phyloP scores from a whole-genome alignment of 1,140 invertebrate genomes.

The Cardiocondyla obscurior region DNA sequence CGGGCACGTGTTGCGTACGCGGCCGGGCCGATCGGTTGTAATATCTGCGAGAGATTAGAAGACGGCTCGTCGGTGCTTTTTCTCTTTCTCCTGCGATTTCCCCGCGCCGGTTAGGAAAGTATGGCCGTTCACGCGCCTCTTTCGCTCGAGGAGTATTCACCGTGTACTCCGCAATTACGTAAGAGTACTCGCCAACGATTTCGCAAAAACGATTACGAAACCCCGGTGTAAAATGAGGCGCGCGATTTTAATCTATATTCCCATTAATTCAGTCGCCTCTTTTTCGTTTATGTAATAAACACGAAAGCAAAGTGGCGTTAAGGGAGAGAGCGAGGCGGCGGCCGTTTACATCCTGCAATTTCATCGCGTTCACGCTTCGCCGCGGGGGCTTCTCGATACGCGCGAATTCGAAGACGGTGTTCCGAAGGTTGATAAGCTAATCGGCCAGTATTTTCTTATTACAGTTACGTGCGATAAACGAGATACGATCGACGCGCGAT shows the following conservation, averaged over 20 bases:
- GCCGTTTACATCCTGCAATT: constrained; percentile 14
- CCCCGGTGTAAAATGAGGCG: constrained; percentile 27
- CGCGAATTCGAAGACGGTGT: not conserved
- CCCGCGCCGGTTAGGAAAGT: constrained; percentile 28
- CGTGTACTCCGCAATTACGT: constrained; percentile 51
- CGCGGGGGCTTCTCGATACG: not conserved
- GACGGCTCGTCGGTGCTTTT: not conserved
- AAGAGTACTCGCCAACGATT: constrained; percentile 49
- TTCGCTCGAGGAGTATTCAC: constrained; percentile 23
- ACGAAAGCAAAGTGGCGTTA: not conserved
- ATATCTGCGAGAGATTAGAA: constrained; percentile 23
- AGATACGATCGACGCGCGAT: not conserved
- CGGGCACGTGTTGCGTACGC: not conserved
- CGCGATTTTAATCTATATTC: constrained; percentile 49
- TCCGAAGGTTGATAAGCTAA: constrained; percentile 6
- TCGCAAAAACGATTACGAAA: constrained; percentile 52
- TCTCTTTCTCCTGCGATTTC: constrained; percentile 8
- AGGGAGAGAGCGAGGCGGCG: not conserved
- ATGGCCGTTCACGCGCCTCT: not conserved
- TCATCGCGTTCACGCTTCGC: not conserved
- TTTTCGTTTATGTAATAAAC: constrained; percentile 42
- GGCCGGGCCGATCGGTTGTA: constrained; percentile 1
- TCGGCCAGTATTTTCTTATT: constrained; percentile 8
- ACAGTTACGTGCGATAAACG: constrained; percentile 20
- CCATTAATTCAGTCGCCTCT: constrained; percentile 39